Conservation (phyloP, 2,888 invertebrate genomes). For the Lasioglossum vierecki region DNA sequence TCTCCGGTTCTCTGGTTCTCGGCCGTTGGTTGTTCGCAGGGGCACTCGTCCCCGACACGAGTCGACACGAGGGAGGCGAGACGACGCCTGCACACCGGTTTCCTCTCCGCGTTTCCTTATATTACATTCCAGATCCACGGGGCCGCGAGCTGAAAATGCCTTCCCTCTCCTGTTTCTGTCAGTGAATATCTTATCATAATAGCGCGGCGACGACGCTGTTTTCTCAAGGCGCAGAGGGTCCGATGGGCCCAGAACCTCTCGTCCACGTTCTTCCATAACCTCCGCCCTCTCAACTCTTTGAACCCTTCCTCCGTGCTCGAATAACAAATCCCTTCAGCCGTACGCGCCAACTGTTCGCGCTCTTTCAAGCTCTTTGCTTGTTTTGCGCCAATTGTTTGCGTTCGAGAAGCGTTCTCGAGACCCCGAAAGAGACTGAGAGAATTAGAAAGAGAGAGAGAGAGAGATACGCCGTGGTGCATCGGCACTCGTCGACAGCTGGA, state of each 20-base stretch:
- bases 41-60: constrained; percentile 49
- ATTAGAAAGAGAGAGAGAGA: not conserved
- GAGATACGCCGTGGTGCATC: constrained; percentile 18
- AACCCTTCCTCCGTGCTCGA: not conserved
- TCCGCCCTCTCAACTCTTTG: not conserved
- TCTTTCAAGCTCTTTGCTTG: not conserved
- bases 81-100: constrained; percentile 70
- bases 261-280: constrained; percentile 10
- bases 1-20: not conserved
- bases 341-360: not conserved
- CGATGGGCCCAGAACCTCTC: constrained; percentile 24
- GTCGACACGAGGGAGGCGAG: not conserved
- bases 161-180: constrained; percentile 78
- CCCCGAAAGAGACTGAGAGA: not conserved
- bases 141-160: constrained; percentile 76
- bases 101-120: constrained; percentile 77
- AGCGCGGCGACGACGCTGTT: constrained; percentile 54
- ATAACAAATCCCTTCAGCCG: constrained; percentile 12
- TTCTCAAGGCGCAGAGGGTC: constrained; percentile 25
- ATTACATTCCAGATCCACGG: constrained; percentile 79
- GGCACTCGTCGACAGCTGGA: constrained; percentile 55
- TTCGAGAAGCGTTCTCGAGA: not conserved
- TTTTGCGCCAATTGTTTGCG: too few species aligned
- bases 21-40: constrained; percentile 28
- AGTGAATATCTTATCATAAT: constrained; percentile 83